phyloP scores from a whole-genome alignment of 53 echinoderm and acorn worm genomes.

The Paracentrotus lividus region DNA sequence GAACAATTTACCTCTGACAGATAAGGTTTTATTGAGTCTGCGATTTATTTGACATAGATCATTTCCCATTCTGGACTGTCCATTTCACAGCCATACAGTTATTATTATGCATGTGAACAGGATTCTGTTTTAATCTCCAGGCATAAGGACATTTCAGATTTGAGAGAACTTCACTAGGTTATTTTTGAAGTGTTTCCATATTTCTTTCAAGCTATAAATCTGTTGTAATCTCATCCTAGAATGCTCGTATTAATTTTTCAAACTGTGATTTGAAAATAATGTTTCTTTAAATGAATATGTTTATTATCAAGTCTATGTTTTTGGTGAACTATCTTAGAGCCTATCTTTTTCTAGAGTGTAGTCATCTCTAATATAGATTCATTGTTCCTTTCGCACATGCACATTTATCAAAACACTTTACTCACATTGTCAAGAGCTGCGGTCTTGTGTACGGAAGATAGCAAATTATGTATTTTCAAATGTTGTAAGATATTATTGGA shows the following conservation, averaged over 20 bases:
- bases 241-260: too few relatives aligned
- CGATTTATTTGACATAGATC: neutral
- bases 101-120: too few relatives aligned
- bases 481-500: constrained; percentile 58
- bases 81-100: neutral
- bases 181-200: too few relatives aligned
- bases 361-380: neutral
- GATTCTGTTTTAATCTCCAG: neutral
- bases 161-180: neutral
- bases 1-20: neutral
- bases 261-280: too few relatives aligned
- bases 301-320: too few relatives aligned
- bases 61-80: neutral
- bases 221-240: too few relatives aligned
- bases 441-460: neutral
- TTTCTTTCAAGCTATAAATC: too few relatives aligned
- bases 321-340: too few relatives aligned
- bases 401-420: neutral
- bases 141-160: neutral
- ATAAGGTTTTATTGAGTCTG: neutral
- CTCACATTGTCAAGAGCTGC: neutral
- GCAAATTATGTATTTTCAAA: neutral
- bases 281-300: too few relatives aligned
- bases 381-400: neutral
- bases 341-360: neutral